phyloP scores from a whole-genome alignment of 2,888 invertebrate species.

The Choreutis nemorana region DNA sequence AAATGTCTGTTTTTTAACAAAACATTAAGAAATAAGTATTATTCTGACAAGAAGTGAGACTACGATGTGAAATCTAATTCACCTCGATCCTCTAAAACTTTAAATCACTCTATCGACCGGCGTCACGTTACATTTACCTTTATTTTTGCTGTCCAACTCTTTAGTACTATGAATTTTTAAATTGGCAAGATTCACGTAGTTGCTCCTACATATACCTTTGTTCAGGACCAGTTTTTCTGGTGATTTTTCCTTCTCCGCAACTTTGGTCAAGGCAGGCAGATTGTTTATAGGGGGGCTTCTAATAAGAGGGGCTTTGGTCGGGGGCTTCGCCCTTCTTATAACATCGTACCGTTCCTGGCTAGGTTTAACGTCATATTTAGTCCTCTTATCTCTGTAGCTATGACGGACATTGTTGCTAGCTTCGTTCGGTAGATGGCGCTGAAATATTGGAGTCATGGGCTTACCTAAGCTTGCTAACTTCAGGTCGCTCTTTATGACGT shows the following conservation, averaged over 20 bases:
- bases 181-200: conserved; percentile 57
- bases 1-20: no score
- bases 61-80: neutral
- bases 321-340: no score
- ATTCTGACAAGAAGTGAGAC: conserved; percentile 3
- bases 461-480: conserved; percentile 50
- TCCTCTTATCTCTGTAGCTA: conserved; percentile 40
- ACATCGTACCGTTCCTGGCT: no score
- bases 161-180: conserved; percentile 43
- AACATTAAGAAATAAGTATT: no score
- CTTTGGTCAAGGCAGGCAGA: conserved; percentile 18
- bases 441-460: conserved; percentile 57
- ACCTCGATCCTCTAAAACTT: neutral
- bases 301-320: conserved; percentile 21
- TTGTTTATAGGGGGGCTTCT: conserved; percentile 20
- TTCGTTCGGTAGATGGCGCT: conserved; percentile 29
- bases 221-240: conserved; percentile 18
- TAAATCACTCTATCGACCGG: conserved; percentile 38
- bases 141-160: conserved; percentile 19
- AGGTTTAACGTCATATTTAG: conserved; percentile 21
- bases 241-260: conserved; percentile 22
- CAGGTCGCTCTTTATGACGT: conserved; percentile 40
- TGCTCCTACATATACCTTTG: conserved; percentile 46
- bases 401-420: conserved; percentile 40
- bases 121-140: conserved; percentile 5